These are phyloP conservation scores for Trematomus loennbergii DNA, from an alignment of 2,113 vertebrate species.

Conservation along the genomic window DNA sequence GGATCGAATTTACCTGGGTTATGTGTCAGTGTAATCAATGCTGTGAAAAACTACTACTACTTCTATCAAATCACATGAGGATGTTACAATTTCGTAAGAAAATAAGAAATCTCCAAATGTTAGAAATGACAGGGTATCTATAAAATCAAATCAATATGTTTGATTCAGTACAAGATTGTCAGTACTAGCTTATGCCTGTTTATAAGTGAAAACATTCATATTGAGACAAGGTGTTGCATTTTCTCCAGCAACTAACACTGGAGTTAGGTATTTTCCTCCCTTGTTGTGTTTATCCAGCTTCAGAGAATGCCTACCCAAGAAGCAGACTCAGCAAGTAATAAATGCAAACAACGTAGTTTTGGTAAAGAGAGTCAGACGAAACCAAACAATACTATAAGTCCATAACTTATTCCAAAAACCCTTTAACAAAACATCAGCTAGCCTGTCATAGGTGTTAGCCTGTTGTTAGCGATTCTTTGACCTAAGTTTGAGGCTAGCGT, in stretches of 20 bases:
- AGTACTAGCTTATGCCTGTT: no score
- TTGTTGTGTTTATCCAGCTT: background rate
- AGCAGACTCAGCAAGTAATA: background rate
- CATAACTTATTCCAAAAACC: background rate
- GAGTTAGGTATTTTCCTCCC: no score
- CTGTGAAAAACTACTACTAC: background rate
- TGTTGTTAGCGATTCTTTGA: background rate
- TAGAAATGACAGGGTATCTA: background rate
- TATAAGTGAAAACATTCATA: background rate
- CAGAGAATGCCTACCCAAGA: background rate
- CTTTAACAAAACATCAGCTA: background rate
- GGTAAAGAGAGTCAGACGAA: background rate
- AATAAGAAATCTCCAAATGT: background rate
- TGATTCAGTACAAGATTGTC: background rate
- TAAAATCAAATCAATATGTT: background rate
- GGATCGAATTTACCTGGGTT: no score
- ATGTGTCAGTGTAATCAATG: background rate
- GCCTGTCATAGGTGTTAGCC: background rate
- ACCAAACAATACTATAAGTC: background rate
- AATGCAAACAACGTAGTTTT: background rate
- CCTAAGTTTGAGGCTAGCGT: constrained; percentile 26
- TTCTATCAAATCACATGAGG: background rate
- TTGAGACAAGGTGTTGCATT: no score
- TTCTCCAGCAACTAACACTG: background rate
- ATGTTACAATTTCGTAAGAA: background rate